Base-by-base conservation (phyloP, 1,140 invertebrate species). In the Hypsibius dujardini region DNA sequence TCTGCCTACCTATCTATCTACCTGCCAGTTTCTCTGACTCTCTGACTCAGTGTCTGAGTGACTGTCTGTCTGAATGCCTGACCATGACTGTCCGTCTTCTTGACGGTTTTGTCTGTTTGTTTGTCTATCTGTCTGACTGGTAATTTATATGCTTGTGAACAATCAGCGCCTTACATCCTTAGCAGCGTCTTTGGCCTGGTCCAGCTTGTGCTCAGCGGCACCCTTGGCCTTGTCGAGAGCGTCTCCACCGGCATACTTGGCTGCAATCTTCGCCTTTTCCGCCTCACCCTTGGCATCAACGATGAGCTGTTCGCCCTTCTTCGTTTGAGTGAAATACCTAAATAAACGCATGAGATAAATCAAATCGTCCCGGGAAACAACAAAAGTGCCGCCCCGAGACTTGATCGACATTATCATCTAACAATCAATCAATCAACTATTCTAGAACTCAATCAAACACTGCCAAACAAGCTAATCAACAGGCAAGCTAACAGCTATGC, bases 161-260 rank as follows among this genome's bases (percentile, higher is more conserved):
- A 56, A n/a, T 56, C 50, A 56, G 7, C 28, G 28, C 28, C 28
- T 28, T 28, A 28, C 28, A 28, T 28, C 28, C 28, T 28, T 28
- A 28, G 28, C 28, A 28, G 28, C 28, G 28, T 28, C 28, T 0
- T 28, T 28, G 28, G n/a, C 50, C 50, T 56, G 50, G 50, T 56
- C 50, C 7, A 12, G n/a, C n/a, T 56, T 56, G n/a, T 56, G 7
- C 7, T 56, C 7, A 56, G 50, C 50, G 7, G n/a, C n/a, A 56
- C n/a, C 50, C n/a, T 56, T 56, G n/a, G 50, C 50, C 50, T 56
- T 56, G 50, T 56, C 50, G 7, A 56, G n/a, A 56, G 50, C 50
- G n/a, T 56, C 50, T 12, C 50, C 50, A 12, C 50, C 50, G n/a
- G 50, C 50, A 56, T 56, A 56, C 50, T 56, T 56, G 50, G 50